Conservation (phyloP, 2,888 invertebrate genomes). For the Cordilura impudica region DNA sequence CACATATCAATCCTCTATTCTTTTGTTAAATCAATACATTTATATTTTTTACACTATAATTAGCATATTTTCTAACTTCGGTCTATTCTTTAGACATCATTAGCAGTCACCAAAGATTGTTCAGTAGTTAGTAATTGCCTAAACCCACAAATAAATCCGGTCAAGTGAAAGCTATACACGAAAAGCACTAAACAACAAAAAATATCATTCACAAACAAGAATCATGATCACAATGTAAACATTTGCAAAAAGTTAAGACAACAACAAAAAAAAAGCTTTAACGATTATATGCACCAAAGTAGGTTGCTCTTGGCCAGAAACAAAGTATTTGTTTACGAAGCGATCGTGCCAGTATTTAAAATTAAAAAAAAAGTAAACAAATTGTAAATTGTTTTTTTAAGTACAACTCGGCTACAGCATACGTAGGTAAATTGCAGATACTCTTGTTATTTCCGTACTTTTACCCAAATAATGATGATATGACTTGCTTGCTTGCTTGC, state of each 20-base stretch:
- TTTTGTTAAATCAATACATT: background rate
- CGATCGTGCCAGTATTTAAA: constrained; percentile 42
- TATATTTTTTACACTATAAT: background rate
- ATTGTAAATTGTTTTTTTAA: constrained; percentile 32
- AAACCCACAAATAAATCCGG: constrained; percentile 56
- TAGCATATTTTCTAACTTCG: background rate
- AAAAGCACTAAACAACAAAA: constrained; percentile 1
- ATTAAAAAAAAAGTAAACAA: constrained; percentile 17
- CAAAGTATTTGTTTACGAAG: constrained; percentile 20
- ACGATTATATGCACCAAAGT: constrained; percentile 28
- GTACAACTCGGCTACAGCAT: background rate
- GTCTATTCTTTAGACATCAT: background rate
- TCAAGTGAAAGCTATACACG: constrained; percentile 55
- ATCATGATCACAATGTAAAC: constrained; percentile 41
- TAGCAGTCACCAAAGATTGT: background rate
- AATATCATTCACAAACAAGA: constrained; percentile 6
- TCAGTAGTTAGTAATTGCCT: constrained; percentile 30
- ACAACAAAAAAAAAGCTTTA: background rate
- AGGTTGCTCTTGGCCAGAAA: constrained; percentile 11
- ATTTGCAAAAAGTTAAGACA: constrained; percentile 24
- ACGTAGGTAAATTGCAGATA: background rate
- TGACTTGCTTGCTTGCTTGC: background rate
- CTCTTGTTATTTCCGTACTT: constrained; percentile 46
- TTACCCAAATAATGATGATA: constrained; percentile 8
- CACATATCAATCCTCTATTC: background rate